Percentiles rank a stretch among this genome's conserved stretches.
Conservation (phyloP, 2,888 invertebrate genomes). For the Alsophila aescularia region DNA sequence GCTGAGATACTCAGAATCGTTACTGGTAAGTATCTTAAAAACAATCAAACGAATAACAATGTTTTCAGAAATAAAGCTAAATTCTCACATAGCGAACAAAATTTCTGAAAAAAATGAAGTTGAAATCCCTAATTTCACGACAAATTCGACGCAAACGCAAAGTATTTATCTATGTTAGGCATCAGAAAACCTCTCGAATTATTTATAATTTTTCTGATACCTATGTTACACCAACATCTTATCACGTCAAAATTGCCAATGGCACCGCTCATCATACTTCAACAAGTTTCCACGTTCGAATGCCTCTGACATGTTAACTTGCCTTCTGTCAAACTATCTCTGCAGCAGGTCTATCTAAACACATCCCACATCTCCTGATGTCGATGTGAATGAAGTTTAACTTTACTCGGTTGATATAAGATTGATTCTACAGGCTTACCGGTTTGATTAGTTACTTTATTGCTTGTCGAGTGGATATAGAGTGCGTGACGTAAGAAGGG, state of each 20-base stretch:
- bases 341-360: conserved; percentile 57
- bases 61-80: neutral
- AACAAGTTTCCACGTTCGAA: conserved; percentile 67
- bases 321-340: conserved; percentile 81
- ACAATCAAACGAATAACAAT: neutral
- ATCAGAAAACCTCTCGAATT: too few relatives aligned
- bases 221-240: neutral
- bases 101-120: neutral
- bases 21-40: conserved; percentile 85
- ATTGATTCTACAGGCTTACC: conserved; percentile 54
- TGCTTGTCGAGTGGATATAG: conserved; percentile 53
- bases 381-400: conserved; percentile 48
- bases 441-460: conserved; percentile 65
- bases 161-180: too few relatives aligned
- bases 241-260: conserved; percentile 56
- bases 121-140: too few relatives aligned
- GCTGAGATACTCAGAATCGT: conserved; percentile 91
- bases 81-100: too few relatives aligned
- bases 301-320: conserved; percentile 83
- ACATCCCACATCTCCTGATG: conserved; percentile 36
- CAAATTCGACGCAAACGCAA: too few relatives aligned
- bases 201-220: too few relatives aligned
- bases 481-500: conserved; percentile 85
- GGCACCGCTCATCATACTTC: conserved; percentile 63
- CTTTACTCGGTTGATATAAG: conserved; percentile 56